phyloP scores from a whole-genome alignment of 2,113 vertebrate species.

The Bucco capensis region DNA sequence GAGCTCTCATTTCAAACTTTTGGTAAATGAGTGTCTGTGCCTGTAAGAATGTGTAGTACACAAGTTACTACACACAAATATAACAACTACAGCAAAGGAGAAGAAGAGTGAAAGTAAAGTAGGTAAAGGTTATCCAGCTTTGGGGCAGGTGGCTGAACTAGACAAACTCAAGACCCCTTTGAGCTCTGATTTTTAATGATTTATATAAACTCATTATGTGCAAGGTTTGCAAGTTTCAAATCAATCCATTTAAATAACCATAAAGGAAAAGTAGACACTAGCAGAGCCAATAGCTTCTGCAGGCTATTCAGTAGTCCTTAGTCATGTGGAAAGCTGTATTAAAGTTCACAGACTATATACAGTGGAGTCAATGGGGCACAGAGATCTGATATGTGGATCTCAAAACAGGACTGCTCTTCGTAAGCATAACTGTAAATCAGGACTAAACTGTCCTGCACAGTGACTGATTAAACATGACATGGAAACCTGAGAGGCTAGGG shows the following conservation, averaged over 20 bases:
- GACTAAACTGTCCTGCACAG: conserved; percentile 26
- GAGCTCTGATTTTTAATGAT: background rate
- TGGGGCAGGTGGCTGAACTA: background rate
- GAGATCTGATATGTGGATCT: conserved; percentile 57
- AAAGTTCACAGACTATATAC: conserved; percentile 58
- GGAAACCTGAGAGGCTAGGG: conserved; percentile 7
- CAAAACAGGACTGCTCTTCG: conserved; percentile 54
- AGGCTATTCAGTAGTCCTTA: conserved; percentile 62
- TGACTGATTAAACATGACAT: conserved; percentile 59
- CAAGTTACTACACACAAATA: background rate
- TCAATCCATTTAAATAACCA: conserved; percentile 52
- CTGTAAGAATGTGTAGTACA: background rate
- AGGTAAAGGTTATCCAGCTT: background rate
- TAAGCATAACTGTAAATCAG: conserved; percentile 61
- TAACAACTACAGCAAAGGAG: background rate
- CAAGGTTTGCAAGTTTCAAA: conserved; percentile 48
- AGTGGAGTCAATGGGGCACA: conserved; percentile 63
- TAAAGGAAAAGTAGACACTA: conserved; percentile 53
- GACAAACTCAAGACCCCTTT: conserved; percentile 22
- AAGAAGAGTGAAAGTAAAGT: background rate
- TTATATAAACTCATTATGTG: conserved; percentile 30
- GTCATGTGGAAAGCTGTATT: conserved; percentile 60
- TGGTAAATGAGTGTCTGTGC: background rate
- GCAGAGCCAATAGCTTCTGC: conserved; percentile 47
- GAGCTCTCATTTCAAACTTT: background rate